Conservation (phyloP, 2,888 invertebrate genomes). For the Beris morrisii region DNA sequence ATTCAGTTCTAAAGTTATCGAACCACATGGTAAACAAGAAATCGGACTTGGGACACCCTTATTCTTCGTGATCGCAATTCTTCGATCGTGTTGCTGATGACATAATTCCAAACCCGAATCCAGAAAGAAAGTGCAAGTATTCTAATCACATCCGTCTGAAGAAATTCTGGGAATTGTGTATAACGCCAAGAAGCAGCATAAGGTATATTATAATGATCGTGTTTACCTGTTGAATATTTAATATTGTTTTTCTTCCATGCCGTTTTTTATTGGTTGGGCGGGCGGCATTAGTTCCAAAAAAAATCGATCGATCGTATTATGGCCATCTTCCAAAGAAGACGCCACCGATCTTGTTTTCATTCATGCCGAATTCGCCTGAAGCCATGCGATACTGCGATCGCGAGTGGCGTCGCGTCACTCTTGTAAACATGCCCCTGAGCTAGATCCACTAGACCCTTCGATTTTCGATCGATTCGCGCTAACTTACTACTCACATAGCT, state of each 20-base stretch:
- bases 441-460: slow-evolving; percentile 27
- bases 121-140: slow-evolving; percentile 31
- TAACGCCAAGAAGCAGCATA: background rate
- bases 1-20: no score
- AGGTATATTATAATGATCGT: no score
- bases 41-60: no score
- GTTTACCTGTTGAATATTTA: background rate
- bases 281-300: background rate
- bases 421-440: slow-evolving; percentile 31
- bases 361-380: slow-evolving; percentile 18
- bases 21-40: no score
- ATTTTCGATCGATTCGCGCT: slow-evolving; percentile 5
- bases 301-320: no score
- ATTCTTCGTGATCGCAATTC: no score
- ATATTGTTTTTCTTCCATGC: background rate
- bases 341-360: slow-evolving; percentile 18
- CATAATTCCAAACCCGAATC: slow-evolving; percentile 11
- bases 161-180: background rate
- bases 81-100: background rate
- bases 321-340: background rate
- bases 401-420: background rate
- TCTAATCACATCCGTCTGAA: slow-evolving; percentile 17
- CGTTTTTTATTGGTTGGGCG: no score
- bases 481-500: no score
- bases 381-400: slow-evolving; percentile 4